Percentiles rank a stretch among this genome's conserved stretches.
Conservation (phyloP, 2,888 invertebrate genomes). For the Sacculina carcini region DNA sequence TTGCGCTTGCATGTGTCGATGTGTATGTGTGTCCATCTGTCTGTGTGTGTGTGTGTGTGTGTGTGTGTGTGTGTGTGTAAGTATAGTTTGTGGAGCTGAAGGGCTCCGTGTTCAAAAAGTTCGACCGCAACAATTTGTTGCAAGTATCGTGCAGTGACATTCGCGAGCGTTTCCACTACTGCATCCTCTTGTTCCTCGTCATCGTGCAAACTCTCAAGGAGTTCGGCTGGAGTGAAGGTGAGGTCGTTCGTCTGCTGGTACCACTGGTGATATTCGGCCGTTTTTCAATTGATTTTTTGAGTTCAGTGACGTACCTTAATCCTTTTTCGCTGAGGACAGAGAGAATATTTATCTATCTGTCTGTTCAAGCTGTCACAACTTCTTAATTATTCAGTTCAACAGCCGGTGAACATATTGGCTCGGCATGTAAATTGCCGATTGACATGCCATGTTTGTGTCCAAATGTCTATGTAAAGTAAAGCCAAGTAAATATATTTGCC, state of each 20-base stretch:
- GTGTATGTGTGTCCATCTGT: neutral
- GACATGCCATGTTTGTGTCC: too few relatives aligned
- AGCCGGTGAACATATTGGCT: neutral
- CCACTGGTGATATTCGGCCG: too few relatives aligned
- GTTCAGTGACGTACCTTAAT: too few relatives aligned
- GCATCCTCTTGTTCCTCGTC: conserved; percentile 70
- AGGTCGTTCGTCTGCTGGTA: conserved; percentile 1
- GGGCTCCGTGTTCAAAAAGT: conserved; percentile 95
- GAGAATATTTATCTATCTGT: too few relatives aligned
- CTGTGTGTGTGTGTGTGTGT: neutral
- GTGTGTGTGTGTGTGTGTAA: neutral
- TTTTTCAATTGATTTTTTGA: too few relatives aligned
- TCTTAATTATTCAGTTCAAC: neutral
- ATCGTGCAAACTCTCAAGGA: conserved; percentile 94
- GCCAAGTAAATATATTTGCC: too few relatives aligned
- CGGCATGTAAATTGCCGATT: conserved; percentile 4
- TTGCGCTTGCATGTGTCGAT: neutral
- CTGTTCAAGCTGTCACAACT: neutral
- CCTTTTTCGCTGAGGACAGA: neutral
- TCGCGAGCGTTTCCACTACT: conserved; percentile 77
- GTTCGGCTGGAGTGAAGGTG: conserved; percentile 64
- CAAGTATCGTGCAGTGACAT: conserved; percentile 92
- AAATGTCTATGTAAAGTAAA: too few relatives aligned
- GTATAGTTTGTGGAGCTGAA: conserved; percentile 99
- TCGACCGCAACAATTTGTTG: conserved; percentile 93